Evolutionary conservation across 2,113 vertebrate species (phyloP).

Genomic region (Sitta europaea): DNA sequence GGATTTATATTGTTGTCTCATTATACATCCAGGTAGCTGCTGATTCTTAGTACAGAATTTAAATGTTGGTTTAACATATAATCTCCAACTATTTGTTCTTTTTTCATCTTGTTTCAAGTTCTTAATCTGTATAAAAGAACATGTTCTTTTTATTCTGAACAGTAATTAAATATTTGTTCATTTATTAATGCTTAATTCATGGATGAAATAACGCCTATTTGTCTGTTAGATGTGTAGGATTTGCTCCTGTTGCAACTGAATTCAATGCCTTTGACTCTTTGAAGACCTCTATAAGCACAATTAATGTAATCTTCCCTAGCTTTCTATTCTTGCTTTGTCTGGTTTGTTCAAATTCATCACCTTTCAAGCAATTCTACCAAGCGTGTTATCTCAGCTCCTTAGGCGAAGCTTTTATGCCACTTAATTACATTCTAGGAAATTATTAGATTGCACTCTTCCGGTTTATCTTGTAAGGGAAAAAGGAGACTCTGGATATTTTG

Average conservation of each 20-base stretch:
- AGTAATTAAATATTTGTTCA: neutral
- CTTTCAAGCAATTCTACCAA: neutral
- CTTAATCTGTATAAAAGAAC: neutral
- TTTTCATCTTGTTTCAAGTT: neutral
- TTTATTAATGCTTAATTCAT: neutral
- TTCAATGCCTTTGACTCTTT: neutral
- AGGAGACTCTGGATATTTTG: neutral
- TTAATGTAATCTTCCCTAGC: neutral
- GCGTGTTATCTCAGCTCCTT: neutral
- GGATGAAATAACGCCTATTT: neutral
- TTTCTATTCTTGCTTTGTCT: neutral
- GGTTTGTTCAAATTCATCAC: neutral
- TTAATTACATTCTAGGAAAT: slow-evolving; percentile 30
- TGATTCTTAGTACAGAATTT: neutral
- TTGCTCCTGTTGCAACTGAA: neutral
- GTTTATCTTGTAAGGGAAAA: neutral
- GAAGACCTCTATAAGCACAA: neutral
- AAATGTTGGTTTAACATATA: neutral
- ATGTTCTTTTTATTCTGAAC: neutral
- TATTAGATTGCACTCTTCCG: neutral
- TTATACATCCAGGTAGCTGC: neutral
- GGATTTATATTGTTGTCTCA: neutral
- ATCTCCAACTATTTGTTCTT: neutral
- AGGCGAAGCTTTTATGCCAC: neutral
- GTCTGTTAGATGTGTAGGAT: neutral